Base-by-base conservation (phyloP, 37 sponge, comb jelly and placozoan species). In the Dysidea cf. avara region DNA sequence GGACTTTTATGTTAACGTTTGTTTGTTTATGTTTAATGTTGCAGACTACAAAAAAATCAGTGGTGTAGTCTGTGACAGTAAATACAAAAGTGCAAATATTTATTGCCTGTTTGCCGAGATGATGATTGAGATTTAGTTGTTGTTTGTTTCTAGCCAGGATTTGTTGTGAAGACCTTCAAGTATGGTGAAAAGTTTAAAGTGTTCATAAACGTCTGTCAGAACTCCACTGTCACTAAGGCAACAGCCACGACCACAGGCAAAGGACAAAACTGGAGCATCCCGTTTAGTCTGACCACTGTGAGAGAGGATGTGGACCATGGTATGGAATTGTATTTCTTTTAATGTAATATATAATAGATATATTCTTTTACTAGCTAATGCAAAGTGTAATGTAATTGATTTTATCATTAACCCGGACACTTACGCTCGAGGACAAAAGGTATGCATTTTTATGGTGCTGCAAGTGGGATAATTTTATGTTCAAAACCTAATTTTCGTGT, bases 181-280 rank as follows among this genome's bases (percentile, higher is more conserved):
- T 4, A 64, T 18, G 73, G 65, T 57, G 85, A 77, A 30, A 61
- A 75, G 17, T 60, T 35, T 54, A 90, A 94, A 56, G 63, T 82
- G 46, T 96, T 96, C 51, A 71, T 96, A 31, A 96, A 96, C 61
- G 54, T 96, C n/a, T 79, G 84, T 31, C 62, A 46, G 29, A 75
- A 62, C 26, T 68, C 77, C 0, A 36, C 30, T 16, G 64, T 96
- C 17, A 68, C 64, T 53, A 25, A 24, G 28, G 85, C 96, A 2
- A 74, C 85, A 13, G 40, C 79, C 24, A 38, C 39, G 16, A 66
- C 81, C 7, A 56, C 56, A 22, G 90, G 70, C 0, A 50, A 78
- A 38, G 94, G 94, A 14, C 82, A 87, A 70, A 37, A 81, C 7
- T 96, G 96, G 88, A 66, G 50, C 36, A 82, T 96, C 4, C 96